These are phyloP conservation scores for Myiotriccus ornatus DNA, from an alignment of 2,797 vertebrate species.

Conservation along the genomic window DNA sequence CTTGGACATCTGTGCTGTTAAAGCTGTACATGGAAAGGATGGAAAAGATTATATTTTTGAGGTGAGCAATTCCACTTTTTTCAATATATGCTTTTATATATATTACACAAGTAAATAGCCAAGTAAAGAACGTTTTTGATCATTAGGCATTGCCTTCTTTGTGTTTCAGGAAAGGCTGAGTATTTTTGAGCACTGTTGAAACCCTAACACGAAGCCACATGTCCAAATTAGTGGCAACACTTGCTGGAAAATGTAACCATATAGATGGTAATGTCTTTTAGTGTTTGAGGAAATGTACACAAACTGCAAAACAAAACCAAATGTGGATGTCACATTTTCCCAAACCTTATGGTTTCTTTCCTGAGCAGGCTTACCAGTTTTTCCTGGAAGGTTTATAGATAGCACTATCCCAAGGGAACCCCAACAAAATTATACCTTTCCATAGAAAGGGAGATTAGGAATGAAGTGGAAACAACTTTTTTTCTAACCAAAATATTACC, in stretches of 20 bases:
- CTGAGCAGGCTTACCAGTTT: slow-evolving; percentile 36
- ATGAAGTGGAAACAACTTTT: not conserved
- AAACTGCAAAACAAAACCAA: slow-evolving; percentile 38
- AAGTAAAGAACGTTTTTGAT: not conserved
- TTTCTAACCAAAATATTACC: not conserved
- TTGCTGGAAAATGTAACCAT: slow-evolving; percentile 57
- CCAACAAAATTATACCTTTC: slow-evolving; percentile 39
- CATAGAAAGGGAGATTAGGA: not conserved
- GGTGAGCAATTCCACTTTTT: slow-evolving; percentile 76
- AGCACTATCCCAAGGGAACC: slow-evolving; percentile 27
- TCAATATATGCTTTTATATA: not conserved
- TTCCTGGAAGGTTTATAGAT: slow-evolving; percentile 60
- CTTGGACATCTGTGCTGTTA: slow-evolving; percentile 96
- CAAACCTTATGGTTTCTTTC: slow-evolving; percentile 8
- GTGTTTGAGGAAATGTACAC: slow-evolving; percentile 40
- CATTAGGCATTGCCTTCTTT: not conserved
- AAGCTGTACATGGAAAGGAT: slow-evolving; percentile 97
- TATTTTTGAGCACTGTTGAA: not conserved
- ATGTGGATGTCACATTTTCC: slow-evolving; percentile 24
- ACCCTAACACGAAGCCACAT: slow-evolving; percentile 27
- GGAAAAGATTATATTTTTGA: slow-evolving; percentile 98
- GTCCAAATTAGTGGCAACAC: not conserved
- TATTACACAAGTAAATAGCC: not conserved
- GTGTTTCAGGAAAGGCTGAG: not conserved
- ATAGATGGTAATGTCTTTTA: not conserved